Percentiles rank a stretch among this genome's conserved stretches.
Evolutionary conservation across 2,888 invertebrate genomes (phyloP).

Genomic region (Plebejus melissa): DNA sequence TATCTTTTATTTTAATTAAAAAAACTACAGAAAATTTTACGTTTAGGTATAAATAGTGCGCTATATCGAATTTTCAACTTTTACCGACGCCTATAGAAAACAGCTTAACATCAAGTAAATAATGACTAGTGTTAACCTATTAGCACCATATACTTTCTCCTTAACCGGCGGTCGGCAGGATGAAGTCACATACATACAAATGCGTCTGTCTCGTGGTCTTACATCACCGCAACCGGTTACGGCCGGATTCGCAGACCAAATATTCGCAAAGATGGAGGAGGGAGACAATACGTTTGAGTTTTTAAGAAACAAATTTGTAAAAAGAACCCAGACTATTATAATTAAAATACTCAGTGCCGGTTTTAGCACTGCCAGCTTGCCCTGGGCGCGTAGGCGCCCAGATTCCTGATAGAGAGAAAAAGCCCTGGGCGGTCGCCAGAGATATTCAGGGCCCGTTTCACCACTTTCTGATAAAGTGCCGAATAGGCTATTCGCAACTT

Average conservation of each 20-base stretch:
- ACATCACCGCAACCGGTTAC: not conserved
- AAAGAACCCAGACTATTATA: too few species aligned
- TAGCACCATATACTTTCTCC: not conserved
- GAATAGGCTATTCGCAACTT: too few species aligned
- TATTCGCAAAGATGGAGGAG: not conserved
- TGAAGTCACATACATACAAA: conserved; percentile 11
- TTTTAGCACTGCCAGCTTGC: too few species aligned
- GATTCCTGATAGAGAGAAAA: too few species aligned
- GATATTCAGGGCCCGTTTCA: too few species aligned
- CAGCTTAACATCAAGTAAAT: not conserved
- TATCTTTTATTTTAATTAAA: too few species aligned
- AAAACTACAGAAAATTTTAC: too few species aligned
- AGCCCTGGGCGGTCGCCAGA: too few species aligned
- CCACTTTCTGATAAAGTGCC: too few species aligned
- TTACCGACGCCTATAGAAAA: not conserved
- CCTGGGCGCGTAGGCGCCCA: too few species aligned
- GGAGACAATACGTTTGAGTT: not conserved
- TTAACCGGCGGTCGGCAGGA: not conserved
- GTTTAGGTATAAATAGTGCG: too few species aligned
- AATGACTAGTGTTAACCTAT: not conserved
- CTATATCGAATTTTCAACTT: not conserved
- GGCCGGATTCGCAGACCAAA: not conserved
- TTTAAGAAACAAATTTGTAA: not conserved
- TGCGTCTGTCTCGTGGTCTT: not conserved
- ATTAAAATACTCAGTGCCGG: too few species aligned